Base-by-base conservation (phyloP, 2,113 vertebrate genomes). In the Puntigrus tetrazona region DNA sequence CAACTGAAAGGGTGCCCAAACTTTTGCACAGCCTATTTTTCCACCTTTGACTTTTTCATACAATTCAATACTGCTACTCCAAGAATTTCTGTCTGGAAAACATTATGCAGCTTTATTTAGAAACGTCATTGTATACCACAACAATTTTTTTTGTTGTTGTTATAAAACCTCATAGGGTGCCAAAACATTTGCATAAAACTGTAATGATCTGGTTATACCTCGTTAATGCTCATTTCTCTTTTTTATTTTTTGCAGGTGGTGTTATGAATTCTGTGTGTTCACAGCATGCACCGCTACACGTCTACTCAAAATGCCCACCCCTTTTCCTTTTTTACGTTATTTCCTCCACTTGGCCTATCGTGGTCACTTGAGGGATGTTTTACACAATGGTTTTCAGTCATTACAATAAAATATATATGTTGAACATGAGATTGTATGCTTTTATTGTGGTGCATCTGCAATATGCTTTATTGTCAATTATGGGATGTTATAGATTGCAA, bases 391-490 rank as follows among this genome's bases (percentile, higher is more conserved):
- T 90, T 91, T 91, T 92, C 88, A 89, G 90, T 92, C 87, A 79
- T 83, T 92, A 91, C 87, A 93, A 94, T 94, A 93, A 94, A 93
- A 92, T 81, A 88, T 84, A 50, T 89, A 87, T 93, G 92, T 92
- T 87, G 74, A 81, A 90, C 52, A 59, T 70, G 59, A 41, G 31
- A 57, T 31, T 18, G 5, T 8, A 5, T 86, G 86, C 89, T 70
- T 87, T 92, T 90, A 83, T 90, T 90, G 41, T 22, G 9, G 31
- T 5, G 34, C 7, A 31, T 29, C 25, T 27, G 9, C n/a, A 11
- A 4, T 25, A 59, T 18, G 83, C 50, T 31, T 47, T 27, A 11
- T 18, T 65, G 13, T 8, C 52, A 55, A 22, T 52, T 22, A 52
- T 20, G 5, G n/a, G n/a, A 45, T 57, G 55, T 18, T n/a, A n/a